Base-by-base conservation (phyloP, 2,888 invertebrate genomes). In the Melanchra persicariae region DNA sequence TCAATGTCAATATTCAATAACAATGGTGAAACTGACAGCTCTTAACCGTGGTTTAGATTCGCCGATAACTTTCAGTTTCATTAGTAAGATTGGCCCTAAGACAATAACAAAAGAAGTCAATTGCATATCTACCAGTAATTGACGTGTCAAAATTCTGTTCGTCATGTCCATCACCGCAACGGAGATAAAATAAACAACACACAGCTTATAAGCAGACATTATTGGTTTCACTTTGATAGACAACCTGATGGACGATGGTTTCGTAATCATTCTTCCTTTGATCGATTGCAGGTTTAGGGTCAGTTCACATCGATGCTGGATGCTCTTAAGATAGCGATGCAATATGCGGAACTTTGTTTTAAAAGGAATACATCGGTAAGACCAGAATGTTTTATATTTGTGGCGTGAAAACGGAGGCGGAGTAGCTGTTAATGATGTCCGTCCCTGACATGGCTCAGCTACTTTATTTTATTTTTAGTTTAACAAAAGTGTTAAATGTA, bases 201-300 rank as follows among this genome's bases (percentile, higher is more conserved):
- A 22, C 12, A 24, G 24, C 6, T 12, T 22, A 37, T 43, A 34
- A 26, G 40, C 22, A 59, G 6, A 62, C 26, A 45, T 45, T 37
- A 70, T 61, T 67, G 37, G 45, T 51, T 62, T 57, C 30, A 12
- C 15, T 12, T 40, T 49, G 26, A 59, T 55, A 37, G 64, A 57
- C 65, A 66, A 19, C 19, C 47, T 75, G 70, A 81, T 76, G 51
- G 62, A 76, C 55, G 68, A 71, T 57, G 52, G 30, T 75, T 37
- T 65, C 68, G 66, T 71, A n/a, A 65, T 65, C 47, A 24, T 57
- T 40, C 30, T 47, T 24, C 24, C 0, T 7, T 64, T 75, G 64
- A 80, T 79, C 47, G 79, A 67, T 76, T 54, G 58, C 65, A 57
- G 30, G 22, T 24, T 34, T 7, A n/a, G n/a, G 61, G 57, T 68